Evolutionary conservation across 2,888 invertebrate species (phyloP), one percentile per base, ranked within the genome.

Genomic region (Apocheima hispidaria): DNA sequence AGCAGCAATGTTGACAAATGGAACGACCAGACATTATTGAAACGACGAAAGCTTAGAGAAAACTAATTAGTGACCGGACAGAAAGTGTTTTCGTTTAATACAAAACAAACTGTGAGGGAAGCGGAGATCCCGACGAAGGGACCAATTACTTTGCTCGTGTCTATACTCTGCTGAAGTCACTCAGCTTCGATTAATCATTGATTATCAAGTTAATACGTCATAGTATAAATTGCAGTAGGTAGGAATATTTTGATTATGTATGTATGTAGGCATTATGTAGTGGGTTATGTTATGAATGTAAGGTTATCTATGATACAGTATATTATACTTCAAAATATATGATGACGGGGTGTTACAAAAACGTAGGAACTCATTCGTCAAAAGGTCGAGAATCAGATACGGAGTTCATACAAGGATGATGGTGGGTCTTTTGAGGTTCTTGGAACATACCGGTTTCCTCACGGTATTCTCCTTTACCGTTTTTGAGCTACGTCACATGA

Each of bases 131-230:
- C 70, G 75, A 85, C 81, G 83, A 83, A 76, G 74, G 79, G 74
- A 81, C 78, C 86, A 87, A 90, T 90, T 88, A 89, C 88, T 88
- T 87, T 48, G 56, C 48, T 23, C 26, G 38, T 33, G 40, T 41
- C 56, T 52, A 56, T 52, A 49, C 20, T 40, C 51, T 41, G 28
- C 52, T 21, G 48, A 35, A 61, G 46, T 40, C 51, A 44, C 16
- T 36, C 44, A 30, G 21, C 18, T 55, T 54, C 38, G 43, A 60
- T 55, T 38, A 52, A 20, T 40, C n/a, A 28, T 50, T 18, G 6
- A 46, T 48, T 33, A 48, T 43, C 21, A 43, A 30, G 33, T 33
- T 33, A 46, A n/a, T 20, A 28, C 9, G 16, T 14, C 1, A 3
- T 9, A 14, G 5, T 26, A 26, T 26, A 23, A 26, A 43, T 43